Base-by-base conservation (phyloP, 1,140 invertebrate genomes). In the Aphelenchoides besseyi region DNA sequence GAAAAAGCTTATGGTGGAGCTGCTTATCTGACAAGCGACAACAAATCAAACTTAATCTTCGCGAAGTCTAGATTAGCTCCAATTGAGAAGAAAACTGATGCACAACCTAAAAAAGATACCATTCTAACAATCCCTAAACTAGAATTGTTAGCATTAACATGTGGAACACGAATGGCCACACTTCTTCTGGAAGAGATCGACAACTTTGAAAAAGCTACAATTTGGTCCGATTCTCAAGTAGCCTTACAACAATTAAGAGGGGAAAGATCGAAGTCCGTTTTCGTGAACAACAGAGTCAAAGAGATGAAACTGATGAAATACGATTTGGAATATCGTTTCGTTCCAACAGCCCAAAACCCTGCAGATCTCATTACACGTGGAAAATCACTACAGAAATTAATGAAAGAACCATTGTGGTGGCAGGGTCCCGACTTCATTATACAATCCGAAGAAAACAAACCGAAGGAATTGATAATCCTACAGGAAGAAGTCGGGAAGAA, bases 151-250 rank as follows among this genome's bases (percentile, higher is more conserved):
- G 8, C 18, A 16, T 9, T 59, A 16, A 9, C 8, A 9, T 9
- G 57, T 8, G 57, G 9, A 18, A 26, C 57, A 23, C 9, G 23
- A 59, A 26, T 59, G 57, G 57, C 57, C 18, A 59, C 57, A 59
- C 8, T 59, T 8, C 8, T 59, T 59, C 9, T 23, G 8, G 8
- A 48, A 48, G 41, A 48, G 23, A 23, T 48, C 41, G 41, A 23
- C 12, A 48, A 23, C 41, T 48, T 48, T 23, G 23, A 48, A 48
- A 12, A 48, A 48, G 23, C 23, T 23, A 48, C 23, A 12, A 48
- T 48, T 48, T 48, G 41, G 41, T 16, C 12, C 41, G 41, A 48
- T 23, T 16, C 12, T 23, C 41, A 48, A 48, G 41, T 48, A 48
- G 41, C 41, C 12, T 48, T 48, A 23, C 41, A 48, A 23, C 41